Evolutionary conservation across 2,888 invertebrate species (phyloP).

Genomic region (Trachelus tabidus): DNA sequence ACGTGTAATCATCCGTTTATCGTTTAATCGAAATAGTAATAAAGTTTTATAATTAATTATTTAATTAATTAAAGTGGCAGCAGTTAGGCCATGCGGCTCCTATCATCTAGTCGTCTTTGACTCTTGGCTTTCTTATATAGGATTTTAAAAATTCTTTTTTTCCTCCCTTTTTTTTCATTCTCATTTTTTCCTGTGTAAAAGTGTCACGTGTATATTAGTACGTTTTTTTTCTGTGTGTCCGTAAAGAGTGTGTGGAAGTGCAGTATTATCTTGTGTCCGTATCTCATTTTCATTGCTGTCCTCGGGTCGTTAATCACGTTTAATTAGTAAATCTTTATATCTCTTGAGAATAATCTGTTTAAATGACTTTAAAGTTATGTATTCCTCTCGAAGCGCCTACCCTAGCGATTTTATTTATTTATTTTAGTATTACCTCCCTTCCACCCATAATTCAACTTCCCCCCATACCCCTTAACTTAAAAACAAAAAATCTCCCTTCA

Average conservation of each 20-base stretch:
- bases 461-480: not conserved
- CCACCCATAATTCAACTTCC: slow-evolving; percentile 10
- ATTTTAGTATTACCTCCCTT: slow-evolving; percentile 22
- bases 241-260: too few relatives aligned
- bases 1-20: slow-evolving; percentile 40
- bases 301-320: slow-evolving; percentile 19
- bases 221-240: slow-evolving; percentile 25
- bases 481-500: slow-evolving; percentile 17
- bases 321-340: slow-evolving; percentile 53
- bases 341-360: slow-evolving; percentile 54
- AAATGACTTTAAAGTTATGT: slow-evolving; percentile 57
- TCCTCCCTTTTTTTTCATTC: not conserved
- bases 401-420: slow-evolving; percentile 55
- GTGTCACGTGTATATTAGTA: slow-evolving; percentile 22
- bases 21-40: slow-evolving; percentile 58
- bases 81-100: slow-evolving; percentile 66
- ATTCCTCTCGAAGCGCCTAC: slow-evolving; percentile 57
- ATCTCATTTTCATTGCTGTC: too few relatives aligned
- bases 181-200: slow-evolving; percentile 24
- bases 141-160: slow-evolving; percentile 49
- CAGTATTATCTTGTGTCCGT: too few relatives aligned
- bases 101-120: slow-evolving; percentile 63
- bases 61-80: slow-evolving; percentile 64
- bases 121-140: slow-evolving; percentile 61
- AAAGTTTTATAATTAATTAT: slow-evolving; percentile 57